These are phyloP conservation scores for Caenorhabditis sp. DNA, from an alignment of 2,888 invertebrate genomes.

Conservation along the genomic window DNA sequence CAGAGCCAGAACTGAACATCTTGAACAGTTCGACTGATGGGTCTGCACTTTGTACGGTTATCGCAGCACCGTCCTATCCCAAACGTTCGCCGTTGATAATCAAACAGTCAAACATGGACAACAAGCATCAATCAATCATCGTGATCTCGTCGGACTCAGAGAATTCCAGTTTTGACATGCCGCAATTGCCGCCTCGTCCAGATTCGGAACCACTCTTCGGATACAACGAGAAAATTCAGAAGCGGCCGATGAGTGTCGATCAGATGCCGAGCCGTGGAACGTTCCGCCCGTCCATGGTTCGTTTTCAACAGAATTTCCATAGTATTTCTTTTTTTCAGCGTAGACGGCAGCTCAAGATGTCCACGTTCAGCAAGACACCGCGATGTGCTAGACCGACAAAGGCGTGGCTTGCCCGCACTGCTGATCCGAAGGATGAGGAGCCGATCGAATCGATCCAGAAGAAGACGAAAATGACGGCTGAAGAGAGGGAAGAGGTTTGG, in stretches of 20 bases:
- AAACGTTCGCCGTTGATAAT: too few species aligned
- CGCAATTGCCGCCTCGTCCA: neutral
- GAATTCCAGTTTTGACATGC: too few species aligned
- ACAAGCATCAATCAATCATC: too few species aligned
- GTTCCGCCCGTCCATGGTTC: neutral
- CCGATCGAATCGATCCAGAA: neutral
- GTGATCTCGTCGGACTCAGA: too few species aligned
- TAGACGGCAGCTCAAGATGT: neutral
- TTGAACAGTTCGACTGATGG: too few species aligned
- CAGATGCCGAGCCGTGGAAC: too few species aligned
- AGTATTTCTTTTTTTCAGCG: neutral
- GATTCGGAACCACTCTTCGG: neutral
- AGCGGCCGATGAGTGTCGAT: too few species aligned
- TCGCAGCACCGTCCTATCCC: too few species aligned
- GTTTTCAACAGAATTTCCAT: neutral
- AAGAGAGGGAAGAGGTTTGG: neutral
- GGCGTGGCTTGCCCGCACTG: slow-evolving; percentile 2
- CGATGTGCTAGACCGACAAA: slow-evolving; percentile 14
- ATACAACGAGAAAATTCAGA: too few species aligned
- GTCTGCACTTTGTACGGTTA: too few species aligned
- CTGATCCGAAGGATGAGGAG: neutral
- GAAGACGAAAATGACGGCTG: neutral
- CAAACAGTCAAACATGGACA: too few species aligned
- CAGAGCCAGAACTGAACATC: too few species aligned
- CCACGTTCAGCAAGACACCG: neutral